These are phyloP conservation scores for Eilema sororculum DNA, from an alignment of 2,888 invertebrate genomes.

Conservation along the genomic window DNA sequence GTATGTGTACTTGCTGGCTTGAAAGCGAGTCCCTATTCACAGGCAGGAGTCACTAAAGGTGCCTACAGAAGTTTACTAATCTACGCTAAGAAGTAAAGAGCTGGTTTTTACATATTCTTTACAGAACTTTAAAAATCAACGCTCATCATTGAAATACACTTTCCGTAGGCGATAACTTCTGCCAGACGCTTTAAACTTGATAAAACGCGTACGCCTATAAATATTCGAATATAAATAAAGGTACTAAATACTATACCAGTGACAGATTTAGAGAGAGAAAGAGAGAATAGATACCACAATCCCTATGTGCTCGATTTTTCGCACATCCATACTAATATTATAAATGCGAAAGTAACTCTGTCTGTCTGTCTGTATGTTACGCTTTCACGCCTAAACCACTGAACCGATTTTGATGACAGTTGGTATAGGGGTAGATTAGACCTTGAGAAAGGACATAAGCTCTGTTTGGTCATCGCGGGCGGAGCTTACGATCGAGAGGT, in stretches of 20 bases:
- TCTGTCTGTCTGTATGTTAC: too few species aligned
- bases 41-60: background rate
- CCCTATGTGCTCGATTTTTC: background rate
- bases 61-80: background rate
- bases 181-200: constrained; percentile 17
- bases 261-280: background rate
- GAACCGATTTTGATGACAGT: too few species aligned
- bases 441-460: too few species aligned
- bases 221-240: background rate
- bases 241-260: background rate
- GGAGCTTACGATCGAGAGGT: too few species aligned
- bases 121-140: constrained; percentile 1
- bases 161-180: constrained; percentile 4
- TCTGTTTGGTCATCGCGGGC: too few species aligned
- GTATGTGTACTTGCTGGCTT: background rate
- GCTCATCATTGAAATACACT: background rate
- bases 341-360: too few species aligned
- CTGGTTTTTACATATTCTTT: constrained; percentile 1
- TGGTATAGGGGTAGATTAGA: too few species aligned
- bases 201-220: constrained; percentile 4
- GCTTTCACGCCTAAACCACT: too few species aligned
- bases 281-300: background rate
- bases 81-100: background rate
- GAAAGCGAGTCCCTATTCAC: background rate
- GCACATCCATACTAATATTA: too few species aligned